These are phyloP conservation scores for Hippocampus mohnikei DNA, from an alignment of 2,113 vertebrate genomes.

Conservation along the genomic window DNA sequence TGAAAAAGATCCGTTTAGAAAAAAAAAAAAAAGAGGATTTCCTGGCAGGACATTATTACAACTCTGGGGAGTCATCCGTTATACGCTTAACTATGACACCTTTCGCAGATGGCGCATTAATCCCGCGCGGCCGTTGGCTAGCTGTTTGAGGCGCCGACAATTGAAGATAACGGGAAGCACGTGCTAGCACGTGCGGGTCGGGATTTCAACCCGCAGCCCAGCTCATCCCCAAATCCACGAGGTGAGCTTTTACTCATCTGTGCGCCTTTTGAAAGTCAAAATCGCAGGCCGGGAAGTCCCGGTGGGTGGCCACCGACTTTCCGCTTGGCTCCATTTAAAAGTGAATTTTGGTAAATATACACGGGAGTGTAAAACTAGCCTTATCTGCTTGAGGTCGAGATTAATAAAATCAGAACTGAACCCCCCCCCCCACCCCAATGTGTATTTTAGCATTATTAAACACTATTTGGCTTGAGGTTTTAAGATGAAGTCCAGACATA, in stretches of 20 bases:
- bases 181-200: slow-evolving; percentile 27
- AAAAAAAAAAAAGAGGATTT: slow-evolving; percentile 10
- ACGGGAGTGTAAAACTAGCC: too few species aligned
- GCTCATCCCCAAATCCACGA: slow-evolving; percentile 44
- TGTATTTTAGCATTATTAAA: not conserved
- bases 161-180: not conserved
- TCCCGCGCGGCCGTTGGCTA: not conserved
- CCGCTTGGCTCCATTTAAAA: not conserved
- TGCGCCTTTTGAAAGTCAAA: slow-evolving; percentile 38
- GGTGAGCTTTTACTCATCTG: slow-evolving; percentile 34
- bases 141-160: not conserved
- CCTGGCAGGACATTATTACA: slow-evolving; percentile 25
- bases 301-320: not conserved
- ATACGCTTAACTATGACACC: slow-evolving; percentile 4
- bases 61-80: slow-evolving; percentile 17
- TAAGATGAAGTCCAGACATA: not conserved
- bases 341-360: too few species aligned
- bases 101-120: slow-evolving; percentile 2
- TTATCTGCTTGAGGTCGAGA: too few species aligned
- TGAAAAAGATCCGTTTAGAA: slow-evolving; percentile 10
- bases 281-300: slow-evolving; percentile 1
- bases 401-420: too few species aligned
- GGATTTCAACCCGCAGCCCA: slow-evolving; percentile 35
- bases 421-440: not conserved
- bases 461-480: slow-evolving; percentile 21